Evolutionary conservation across 2,113 vertebrate genomes (phyloP).

Genomic region (Gopherus evgoodei): DNA sequence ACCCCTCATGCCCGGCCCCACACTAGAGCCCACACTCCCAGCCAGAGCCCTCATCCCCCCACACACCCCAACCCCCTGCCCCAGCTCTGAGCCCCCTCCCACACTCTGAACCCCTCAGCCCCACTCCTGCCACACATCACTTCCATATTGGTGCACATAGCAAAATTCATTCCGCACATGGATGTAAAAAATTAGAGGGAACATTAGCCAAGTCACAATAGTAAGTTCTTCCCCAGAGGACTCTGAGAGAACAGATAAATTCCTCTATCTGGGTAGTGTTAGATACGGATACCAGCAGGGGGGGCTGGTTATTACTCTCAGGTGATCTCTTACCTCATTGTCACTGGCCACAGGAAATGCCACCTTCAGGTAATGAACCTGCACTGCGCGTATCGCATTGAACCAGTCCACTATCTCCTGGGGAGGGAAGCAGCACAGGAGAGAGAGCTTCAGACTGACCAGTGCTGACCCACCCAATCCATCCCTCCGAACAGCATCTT

Average conservation of each 20-base stretch:
- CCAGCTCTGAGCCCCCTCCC: no score
- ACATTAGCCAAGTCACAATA: background rate
- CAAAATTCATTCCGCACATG: no score
- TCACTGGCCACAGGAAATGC: constrained; percentile 90
- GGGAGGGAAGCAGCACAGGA: background rate
- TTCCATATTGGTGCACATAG: no score
- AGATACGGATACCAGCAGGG: background rate
- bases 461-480: background rate
- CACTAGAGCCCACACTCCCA: no score
- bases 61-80: no score
- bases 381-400: constrained; percentile 88
- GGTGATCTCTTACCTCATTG: constrained; percentile 81
- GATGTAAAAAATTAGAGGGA: no score
- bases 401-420: constrained; percentile 93
- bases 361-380: constrained; percentile 91
- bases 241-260: background rate
- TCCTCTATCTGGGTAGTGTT: background rate
- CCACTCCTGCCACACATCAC: no score
- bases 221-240: background rate
- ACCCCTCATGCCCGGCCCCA: no score
- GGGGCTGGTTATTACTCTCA: rapidly evolving
- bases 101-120: no score
- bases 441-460: background rate
- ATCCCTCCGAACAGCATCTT: background rate
- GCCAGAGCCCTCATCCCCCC: no score